phyloP scores from a whole-genome alignment of 2,797 vertebrate species.

The Rhinophrynus dorsalis region DNA sequence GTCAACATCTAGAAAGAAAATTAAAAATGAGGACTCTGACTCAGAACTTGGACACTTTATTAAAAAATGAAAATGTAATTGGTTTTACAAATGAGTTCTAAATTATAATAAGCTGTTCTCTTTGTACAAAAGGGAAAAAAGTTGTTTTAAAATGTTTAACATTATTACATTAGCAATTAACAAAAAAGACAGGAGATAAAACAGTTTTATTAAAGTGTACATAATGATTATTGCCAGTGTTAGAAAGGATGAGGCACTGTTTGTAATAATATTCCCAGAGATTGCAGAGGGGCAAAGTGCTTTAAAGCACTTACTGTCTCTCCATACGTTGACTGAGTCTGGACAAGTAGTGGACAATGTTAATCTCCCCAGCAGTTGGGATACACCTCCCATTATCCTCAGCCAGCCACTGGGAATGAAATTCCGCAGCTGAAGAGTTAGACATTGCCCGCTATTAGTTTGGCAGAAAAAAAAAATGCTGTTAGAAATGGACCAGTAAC shows the following conservation, averaged over 20 bases:
- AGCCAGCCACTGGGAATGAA: not conserved
- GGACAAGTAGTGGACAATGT: no score
- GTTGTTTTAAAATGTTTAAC: constrained; percentile 54
- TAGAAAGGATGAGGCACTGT: constrained; percentile 38
- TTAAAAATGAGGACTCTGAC: not conserved
- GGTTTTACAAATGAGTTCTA: constrained; percentile 70
- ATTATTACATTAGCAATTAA: constrained; percentile 47
- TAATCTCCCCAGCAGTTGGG: no score
- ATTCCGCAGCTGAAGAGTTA: no score
- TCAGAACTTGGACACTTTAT: constrained; percentile 55
- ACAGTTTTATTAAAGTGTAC: constrained; percentile 42
- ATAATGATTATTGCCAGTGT: constrained; percentile 52
- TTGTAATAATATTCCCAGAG: constrained; percentile 38
- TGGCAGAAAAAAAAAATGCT: no score
- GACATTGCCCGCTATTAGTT: no score
- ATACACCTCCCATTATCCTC: not conserved
- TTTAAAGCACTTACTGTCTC: not conserved
- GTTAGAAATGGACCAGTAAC: no score
- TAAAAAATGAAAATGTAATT: constrained; percentile 63
- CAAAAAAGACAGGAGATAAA: constrained; percentile 47
- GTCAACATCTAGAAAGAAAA: no score
- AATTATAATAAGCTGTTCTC: constrained; percentile 67
- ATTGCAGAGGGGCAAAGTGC: constrained; percentile 18
- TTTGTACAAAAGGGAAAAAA: constrained; percentile 67
- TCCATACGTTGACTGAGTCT: no score